Base-by-base conservation (phyloP, 2,113 vertebrate species). In the Oxyura jamaicensis region DNA sequence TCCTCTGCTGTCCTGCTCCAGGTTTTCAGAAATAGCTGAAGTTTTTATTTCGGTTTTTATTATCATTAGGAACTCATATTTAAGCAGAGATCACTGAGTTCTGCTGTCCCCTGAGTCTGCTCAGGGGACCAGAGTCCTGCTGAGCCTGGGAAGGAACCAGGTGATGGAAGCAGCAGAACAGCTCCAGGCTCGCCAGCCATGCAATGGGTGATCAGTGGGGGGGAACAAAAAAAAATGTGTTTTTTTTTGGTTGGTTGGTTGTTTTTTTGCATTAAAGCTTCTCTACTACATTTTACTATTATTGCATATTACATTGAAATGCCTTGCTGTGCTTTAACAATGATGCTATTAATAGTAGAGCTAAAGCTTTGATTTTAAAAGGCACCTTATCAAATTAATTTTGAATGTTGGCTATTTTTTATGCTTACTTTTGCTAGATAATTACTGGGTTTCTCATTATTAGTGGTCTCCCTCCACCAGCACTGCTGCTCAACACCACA, bases 381-480 rank as follows among this genome's bases (percentile, higher is more conserved):
- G 15, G 23, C 8, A 22, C 15, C 35, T 55, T 83, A 28, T 19
- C 59, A 75, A 83, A 77, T 48, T 31, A 69, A 65, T 66, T 87
- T 92, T 79, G 36, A 92, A 46, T 67, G 6, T 59, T 23, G 83
- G 21, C 46, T 67, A 22, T 28, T 66, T 94, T 59, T 73, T 87
- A 28, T 73, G 67, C 36, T 91, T 58, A 20, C 44, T 66, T 81
- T 20, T 60, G 31, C 23, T 62, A 88, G 80, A 58, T 50, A 78
- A 77, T 74, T 69, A 50, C 59, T 65, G 10, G 3, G 6, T 76
- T 95, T 91, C 18, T 91, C 42, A 63, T 17, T 81, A 18, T 84
- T 73, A 76, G 26, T 48, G 31, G 17, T 77, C 52, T 67, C 28
- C 58, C 29, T 59, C 46, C 29, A 67, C 23, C 29, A 66, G 17